A percentile compares a stretch with the other conserved stretches of the same genome.
Conservation (phyloP, 1,140 invertebrate genomes). For the Sycophaga agraensis region DNA sequence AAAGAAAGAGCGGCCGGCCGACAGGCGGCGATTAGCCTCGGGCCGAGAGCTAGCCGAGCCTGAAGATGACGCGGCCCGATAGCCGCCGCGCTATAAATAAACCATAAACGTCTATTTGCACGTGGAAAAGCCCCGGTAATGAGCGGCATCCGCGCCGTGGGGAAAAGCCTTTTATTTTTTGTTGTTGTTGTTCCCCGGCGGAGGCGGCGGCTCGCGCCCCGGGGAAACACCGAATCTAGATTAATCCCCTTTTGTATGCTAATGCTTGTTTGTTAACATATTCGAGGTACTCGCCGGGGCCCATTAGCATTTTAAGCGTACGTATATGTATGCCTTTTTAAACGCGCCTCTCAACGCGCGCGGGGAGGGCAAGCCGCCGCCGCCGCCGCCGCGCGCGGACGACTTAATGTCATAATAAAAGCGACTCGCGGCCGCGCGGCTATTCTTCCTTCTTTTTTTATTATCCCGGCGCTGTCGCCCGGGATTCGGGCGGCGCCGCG, state of each 20-base stretch:
- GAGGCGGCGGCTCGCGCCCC: not conserved
- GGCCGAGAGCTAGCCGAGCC: slow-evolving; percentile 16
- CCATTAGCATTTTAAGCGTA: slow-evolving; percentile 17
- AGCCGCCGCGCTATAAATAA: slow-evolving; percentile 25
- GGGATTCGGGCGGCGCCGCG: too few species aligned
- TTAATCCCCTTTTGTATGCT: slow-evolving; percentile 29
- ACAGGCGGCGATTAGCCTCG: slow-evolving; percentile 14
- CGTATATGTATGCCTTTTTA: slow-evolving; percentile 1
- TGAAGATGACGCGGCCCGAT: slow-evolving; percentile 28
- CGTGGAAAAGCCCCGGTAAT: slow-evolving; percentile 26
- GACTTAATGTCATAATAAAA: slow-evolving; percentile 21
- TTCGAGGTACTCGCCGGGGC: not conserved
- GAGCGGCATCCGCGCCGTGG: slow-evolving; percentile 16
- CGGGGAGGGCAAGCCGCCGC: not conserved
- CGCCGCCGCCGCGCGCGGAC: too few species aligned
- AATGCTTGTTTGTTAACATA: slow-evolving; percentile 27
- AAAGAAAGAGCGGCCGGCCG: slow-evolving; percentile 1
- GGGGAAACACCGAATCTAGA: slow-evolving; percentile 4
- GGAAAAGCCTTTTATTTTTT: slow-evolving; percentile 14
- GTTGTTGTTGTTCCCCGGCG: too few species aligned
- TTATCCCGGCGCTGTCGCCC: too few species aligned
- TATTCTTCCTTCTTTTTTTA: too few species aligned
- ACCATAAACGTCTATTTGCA: slow-evolving; percentile 30
- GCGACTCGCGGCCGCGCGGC: too few species aligned
- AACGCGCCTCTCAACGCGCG: not conserved